Base-by-base conservation (phyloP, 2,888 invertebrate species). In the Thymelicus acteon region DNA sequence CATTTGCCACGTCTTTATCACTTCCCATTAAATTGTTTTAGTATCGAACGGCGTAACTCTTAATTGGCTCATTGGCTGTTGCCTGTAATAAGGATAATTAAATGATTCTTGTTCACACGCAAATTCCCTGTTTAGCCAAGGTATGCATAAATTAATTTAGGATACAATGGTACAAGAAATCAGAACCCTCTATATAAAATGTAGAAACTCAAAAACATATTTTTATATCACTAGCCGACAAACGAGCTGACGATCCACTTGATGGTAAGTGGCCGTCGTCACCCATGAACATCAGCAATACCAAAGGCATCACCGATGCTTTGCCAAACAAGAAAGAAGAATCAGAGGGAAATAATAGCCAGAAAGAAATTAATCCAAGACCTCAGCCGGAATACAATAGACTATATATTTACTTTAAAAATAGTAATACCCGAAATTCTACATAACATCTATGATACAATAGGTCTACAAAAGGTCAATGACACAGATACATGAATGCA, bases 1-100 rank as follows among this genome's bases (percentile, higher is more conserved):
- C 57, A 66, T 57, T 66, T 57, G 65, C 57, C 65, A 66, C 19
- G n/a, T 57, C 57, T 44, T 58, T 66, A 58, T 66, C 65, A 39
- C 19, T 57, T 44, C 57, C 47, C 57, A 66, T 66, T 66, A 57
- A 66, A 66, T 66, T 64, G 57, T 66, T 66, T 39, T 4, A 19
- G 13, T 31, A 57, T 57, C 44, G 31, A 47, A 19, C 31, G 13
- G 47, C 47, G 48, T 47, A 58, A 58, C 58, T 66, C 47, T 66
- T 58, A 62, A 66, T 66, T 66, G 57, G 57, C 31, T 58, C 48
- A 66, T 66, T 66, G 57, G 57, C 31, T 31, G n/a, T 24, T 15
- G 54, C 5, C 54, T 24, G 47, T 66, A 58, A 66, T 57, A 24
- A 66, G 24, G 57, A 44, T 66, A 66, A 66, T 66, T 57, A 66